phyloP scores from a whole-genome alignment of 2,113 vertebrate genomes.

The Notiomystis cincta region DNA sequence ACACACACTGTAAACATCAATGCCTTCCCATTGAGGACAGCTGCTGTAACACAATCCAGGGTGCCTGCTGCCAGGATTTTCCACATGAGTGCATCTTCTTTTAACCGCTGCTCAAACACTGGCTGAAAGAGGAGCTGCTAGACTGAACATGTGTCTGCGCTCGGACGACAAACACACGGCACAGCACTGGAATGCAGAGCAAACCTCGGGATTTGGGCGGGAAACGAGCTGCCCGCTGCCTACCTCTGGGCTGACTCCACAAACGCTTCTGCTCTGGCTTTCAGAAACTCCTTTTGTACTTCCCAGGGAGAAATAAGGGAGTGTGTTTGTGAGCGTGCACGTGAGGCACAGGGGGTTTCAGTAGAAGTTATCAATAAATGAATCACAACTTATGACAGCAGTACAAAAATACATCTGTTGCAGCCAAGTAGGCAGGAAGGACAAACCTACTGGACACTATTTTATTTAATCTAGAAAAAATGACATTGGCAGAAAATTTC shows the following conservation, averaged over 20 bases:
- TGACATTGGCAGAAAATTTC: background rate
- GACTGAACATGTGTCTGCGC: slow-evolving; percentile 57
- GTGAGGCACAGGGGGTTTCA: background rate
- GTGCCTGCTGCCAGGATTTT: slow-evolving; percentile 67
- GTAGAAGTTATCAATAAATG: background rate
- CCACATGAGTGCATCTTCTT: slow-evolving; percentile 63
- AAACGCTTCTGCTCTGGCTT: background rate
- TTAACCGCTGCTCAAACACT: slow-evolving; percentile 49
- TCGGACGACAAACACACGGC: slow-evolving; percentile 3
- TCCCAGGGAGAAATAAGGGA: fast-evolving
- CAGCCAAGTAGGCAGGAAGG: background rate
- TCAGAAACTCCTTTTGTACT: background rate
- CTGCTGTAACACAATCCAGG: slow-evolving; percentile 58
- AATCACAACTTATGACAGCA: background rate
- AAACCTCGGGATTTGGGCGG: background rate
- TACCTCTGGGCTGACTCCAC: background rate
- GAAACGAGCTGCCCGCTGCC: background rate
- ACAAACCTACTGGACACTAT: background rate
- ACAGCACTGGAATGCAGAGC: slow-evolving; percentile 49
- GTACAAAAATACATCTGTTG: background rate
- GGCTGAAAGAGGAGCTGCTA: slow-evolving; percentile 58
- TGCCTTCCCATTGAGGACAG: slow-evolving; percentile 50
- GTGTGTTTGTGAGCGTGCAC: fast-evolving
- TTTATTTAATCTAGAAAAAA: no score
- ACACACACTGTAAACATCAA: slow-evolving; percentile 61